These are phyloP conservation scores for Lucilia cuprina DNA, from an alignment of 1,140 invertebrate genomes.

Conservation along the genomic window DNA sequence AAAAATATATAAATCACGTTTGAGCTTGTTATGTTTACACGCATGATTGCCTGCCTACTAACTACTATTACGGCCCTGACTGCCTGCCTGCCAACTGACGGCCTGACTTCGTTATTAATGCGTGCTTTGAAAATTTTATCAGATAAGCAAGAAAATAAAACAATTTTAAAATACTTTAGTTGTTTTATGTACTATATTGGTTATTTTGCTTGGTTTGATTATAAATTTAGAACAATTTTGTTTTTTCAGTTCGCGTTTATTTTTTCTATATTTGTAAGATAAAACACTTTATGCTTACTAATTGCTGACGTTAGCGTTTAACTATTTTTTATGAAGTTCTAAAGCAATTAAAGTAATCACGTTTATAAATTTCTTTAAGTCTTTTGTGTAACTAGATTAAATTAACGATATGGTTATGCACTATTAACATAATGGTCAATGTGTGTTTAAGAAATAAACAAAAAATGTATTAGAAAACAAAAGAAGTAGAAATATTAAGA, in stretches of 20 bases:
- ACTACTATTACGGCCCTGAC: too few relatives aligned
- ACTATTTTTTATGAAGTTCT: slow-evolving; percentile 7
- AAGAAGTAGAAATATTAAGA: neutral
- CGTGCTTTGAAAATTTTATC: slow-evolving; percentile 28
- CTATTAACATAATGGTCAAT: slow-evolving; percentile 14
- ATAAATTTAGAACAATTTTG: neutral
- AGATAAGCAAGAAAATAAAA: neutral
- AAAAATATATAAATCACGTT: neutral
- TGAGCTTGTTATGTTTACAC: neutral
- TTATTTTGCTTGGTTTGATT: neutral
- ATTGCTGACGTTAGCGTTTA: neutral
- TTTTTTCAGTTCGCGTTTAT: neutral
- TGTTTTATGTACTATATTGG: too few relatives aligned
- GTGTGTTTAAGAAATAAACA: neutral
- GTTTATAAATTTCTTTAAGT: neutral
- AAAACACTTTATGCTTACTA: neutral
- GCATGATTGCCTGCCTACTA: neutral
- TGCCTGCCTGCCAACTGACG: neutral
- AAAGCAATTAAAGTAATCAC: slow-evolving; percentile 28
- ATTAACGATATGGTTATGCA: slow-evolving; percentile 10
- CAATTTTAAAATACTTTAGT: too few relatives aligned
- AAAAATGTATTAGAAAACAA: neutral
- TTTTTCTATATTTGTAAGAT: slow-evolving; percentile 6
- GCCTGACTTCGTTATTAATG: neutral
- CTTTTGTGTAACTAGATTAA: neutral